Evolutionary conservation across 2,888 invertebrate genomes (phyloP), one percentile per base, ranked within the genome.

Genomic region (Caradrina kadenii): DNA sequence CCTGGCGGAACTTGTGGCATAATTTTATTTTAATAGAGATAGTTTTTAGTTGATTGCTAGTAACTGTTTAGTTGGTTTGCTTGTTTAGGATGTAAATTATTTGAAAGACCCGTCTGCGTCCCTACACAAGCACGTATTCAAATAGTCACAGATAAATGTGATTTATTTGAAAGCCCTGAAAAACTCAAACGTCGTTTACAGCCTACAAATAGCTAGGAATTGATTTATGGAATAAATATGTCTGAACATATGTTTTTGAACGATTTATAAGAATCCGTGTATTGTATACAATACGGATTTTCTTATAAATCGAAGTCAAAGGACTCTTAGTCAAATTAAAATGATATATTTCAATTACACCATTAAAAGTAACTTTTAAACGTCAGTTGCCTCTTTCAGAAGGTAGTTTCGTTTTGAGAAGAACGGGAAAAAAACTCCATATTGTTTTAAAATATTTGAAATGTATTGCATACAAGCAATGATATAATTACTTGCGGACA

Each of bases 11-110:
- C 15, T 76, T 63, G 31, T 59, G 39, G 62, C 42, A 60, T 76
- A 48, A 72, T 77, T 77, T 67, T 76, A 52, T 67, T 77, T 72
- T 77, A 63, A 76, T 72, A 50, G 67, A 11, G 62, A 64, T 75
- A 62, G 65, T 64, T 65, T 73, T 76, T 52, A 42, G 53, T 53
- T 63, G 63, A 67, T 61, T 61, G 56, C 49, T 66, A n/a, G 59
- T 67, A 21, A n/a, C 7, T 67, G 50, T 52, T 65, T 22, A 26
- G 61, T n/a, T 17, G n/a, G 7, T 54, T 72, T 45, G 39, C 8
- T 58, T 53, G 58, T 49, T 72, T 22, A n/a, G 19, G 22, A 54
- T 15, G 35, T 50, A 35, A 45, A 60, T 67, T 19, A n/a, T 11
- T 15, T 7, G 22, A 2, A 53, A 69, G 45, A 5, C 6, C 7